A percentile compares a stretch with the other conserved stretches of the same genome.
These are phyloP conservation scores for Aspidiotus destructor DNA, from an alignment of 2,888 invertebrate species.

Conservation along the genomic window DNA sequence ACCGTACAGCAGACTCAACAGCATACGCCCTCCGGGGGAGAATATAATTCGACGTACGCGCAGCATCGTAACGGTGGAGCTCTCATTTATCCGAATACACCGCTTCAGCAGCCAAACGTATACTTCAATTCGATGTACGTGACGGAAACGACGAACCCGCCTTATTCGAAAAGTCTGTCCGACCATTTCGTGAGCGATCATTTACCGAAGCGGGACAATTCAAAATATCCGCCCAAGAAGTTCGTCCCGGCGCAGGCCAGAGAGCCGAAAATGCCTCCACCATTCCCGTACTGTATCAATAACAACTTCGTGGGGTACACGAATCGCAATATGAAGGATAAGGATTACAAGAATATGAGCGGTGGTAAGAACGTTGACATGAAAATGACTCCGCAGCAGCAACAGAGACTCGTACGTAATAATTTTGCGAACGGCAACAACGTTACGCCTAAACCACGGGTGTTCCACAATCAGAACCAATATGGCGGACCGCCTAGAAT, in stretches of 20 bases:
- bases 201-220: slow-evolving; percentile 25
- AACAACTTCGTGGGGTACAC: slow-evolving; percentile 23
- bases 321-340: slow-evolving; percentile 25
- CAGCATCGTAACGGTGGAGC: slow-evolving; percentile 17
- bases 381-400: slow-evolving; percentile 1
- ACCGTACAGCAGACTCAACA: not conserved
- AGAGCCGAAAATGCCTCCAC: slow-evolving; percentile 15
- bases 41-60: slow-evolving; percentile 13
- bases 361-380: slow-evolving; percentile 5
- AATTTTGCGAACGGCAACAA: slow-evolving; percentile 10
- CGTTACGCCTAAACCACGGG: slow-evolving; percentile 13
- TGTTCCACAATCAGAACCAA: slow-evolving; percentile 28
- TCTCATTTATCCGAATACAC: slow-evolving; percentile 26
- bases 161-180: slow-evolving; percentile 24
- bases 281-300: slow-evolving; percentile 18
- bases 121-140: slow-evolving; percentile 25
- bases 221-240: slow-evolving; percentile 18
- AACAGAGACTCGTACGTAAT: slow-evolving; percentile 12
- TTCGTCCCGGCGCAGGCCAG: slow-evolving; percentile 9
- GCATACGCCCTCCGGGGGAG: slow-evolving; percentile 2
- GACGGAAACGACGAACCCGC: slow-evolving; percentile 21
- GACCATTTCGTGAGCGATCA: slow-evolving; percentile 27
- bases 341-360: slow-evolving; percentile 15
- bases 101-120: slow-evolving; percentile 19
- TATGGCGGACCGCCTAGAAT: slow-evolving; percentile 7